phyloP scores from a whole-genome alignment of 2,888 invertebrate genomes.

The Meganola albula region DNA sequence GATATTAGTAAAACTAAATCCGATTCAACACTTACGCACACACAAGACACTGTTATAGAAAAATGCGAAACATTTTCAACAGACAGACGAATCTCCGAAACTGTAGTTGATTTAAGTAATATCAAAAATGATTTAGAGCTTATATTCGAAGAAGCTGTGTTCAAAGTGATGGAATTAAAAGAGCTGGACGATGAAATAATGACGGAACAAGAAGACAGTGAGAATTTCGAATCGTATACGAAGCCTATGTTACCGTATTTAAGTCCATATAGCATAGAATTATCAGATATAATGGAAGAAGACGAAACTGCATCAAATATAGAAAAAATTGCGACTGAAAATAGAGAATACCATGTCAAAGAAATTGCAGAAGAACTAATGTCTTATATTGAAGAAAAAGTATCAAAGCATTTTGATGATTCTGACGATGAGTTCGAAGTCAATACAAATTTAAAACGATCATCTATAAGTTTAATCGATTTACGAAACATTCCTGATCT shows the following conservation, averaged over 20 bases:
- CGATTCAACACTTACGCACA: conserved; percentile 65
- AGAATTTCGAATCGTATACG: conserved; percentile 62
- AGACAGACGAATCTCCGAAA: conserved; percentile 59
- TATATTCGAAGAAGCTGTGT: conserved; percentile 55
- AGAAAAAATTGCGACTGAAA: conserved; percentile 41
- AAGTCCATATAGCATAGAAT: conserved; percentile 59
- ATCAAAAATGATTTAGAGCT: conserved; percentile 61
- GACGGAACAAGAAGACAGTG: conserved; percentile 63
- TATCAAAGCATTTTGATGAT: conserved; percentile 45
- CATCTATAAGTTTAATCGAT: conserved; percentile 65
- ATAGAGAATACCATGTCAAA: conserved; percentile 40
- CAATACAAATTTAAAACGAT: conserved; percentile 46
- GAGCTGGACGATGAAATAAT: conserved; percentile 54
- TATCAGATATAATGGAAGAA: conserved; percentile 69
- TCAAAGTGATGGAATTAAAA: conserved; percentile 42
- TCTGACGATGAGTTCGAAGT: conserved; percentile 59
- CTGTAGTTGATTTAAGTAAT: conserved; percentile 58
- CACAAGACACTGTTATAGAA: conserved; percentile 69
- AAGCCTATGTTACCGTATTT: conserved; percentile 51
- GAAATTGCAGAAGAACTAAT: conserved; percentile 54
- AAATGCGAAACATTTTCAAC: conserved; percentile 38
- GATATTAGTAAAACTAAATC: conserved; percentile 72
- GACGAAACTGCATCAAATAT: conserved; percentile 58
- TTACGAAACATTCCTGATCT: conserved; percentile 64
- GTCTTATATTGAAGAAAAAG: conserved; percentile 52